Conservation (phyloP, 2,113 vertebrate species). For the Zeus faber region DNA sequence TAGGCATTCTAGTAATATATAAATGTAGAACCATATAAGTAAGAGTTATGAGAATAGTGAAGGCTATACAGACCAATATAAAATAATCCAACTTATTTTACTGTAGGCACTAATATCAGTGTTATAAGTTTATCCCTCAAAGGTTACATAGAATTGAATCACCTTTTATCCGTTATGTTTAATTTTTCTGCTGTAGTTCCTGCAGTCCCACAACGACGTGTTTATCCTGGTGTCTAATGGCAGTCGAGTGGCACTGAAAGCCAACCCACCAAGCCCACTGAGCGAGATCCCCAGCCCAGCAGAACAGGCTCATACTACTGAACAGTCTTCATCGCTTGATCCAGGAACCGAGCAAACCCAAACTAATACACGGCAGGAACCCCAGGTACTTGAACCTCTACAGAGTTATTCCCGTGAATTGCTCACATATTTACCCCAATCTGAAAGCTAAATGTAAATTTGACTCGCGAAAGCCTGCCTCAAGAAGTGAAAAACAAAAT, state of each 20-base stretch:
- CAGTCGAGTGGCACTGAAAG: slow-evolving; percentile 77
- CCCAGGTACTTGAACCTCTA: too few species aligned
- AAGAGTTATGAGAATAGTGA: background rate
- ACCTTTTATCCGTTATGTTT: slow-evolving; percentile 7
- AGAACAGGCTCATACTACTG: slow-evolving; percentile 20
- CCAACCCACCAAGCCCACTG: slow-evolving; percentile 39
- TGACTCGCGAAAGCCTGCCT: too few species aligned
- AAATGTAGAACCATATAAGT: too few species aligned
- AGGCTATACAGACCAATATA: background rate
- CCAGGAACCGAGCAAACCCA: slow-evolving; percentile 15
- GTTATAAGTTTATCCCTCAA: too few species aligned
- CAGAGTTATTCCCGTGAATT: background rate
- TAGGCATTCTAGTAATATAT: background rate
- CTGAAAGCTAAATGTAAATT: too few species aligned
- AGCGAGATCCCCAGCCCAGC: slow-evolving; percentile 22
- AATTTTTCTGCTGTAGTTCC: slow-evolving; percentile 73
- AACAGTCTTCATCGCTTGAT: slow-evolving; percentile 10
- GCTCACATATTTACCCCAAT: too few species aligned
- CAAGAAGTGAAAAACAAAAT: too few species aligned
- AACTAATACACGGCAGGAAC: slow-evolving; percentile 4
- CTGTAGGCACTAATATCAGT: too few species aligned
- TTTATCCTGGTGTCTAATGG: slow-evolving; percentile 83
- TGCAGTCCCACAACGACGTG: slow-evolving; percentile 83
- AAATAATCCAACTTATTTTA: background rate
- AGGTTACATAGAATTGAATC: too few species aligned